These are phyloP conservation scores for Muscina levida DNA, from an alignment of 2,888 invertebrate species.

Conservation along the genomic window DNA sequence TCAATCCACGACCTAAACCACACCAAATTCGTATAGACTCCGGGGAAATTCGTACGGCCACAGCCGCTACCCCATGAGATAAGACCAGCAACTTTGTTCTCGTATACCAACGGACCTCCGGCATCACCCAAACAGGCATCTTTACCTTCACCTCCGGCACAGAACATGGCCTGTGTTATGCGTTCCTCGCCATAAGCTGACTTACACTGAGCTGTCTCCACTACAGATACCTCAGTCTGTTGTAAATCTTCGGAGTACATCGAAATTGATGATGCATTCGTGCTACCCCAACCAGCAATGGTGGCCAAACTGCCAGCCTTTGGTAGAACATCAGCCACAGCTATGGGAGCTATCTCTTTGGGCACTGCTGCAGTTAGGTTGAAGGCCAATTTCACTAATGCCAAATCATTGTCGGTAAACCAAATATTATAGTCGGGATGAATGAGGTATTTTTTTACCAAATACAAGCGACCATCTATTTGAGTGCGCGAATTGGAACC, in stretches of 20 bases:
- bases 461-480: slow-evolving; percentile 75
- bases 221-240: slow-evolving; percentile 70
- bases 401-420: slow-evolving; percentile 82
- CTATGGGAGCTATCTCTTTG: slow-evolving; percentile 82
- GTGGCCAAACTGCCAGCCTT: slow-evolving; percentile 64
- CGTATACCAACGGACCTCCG: slow-evolving; percentile 73
- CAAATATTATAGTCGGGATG: slow-evolving; percentile 82
- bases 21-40: slow-evolving; percentile 52
- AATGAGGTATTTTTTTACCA: slow-evolving; percentile 81
- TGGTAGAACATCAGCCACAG: slow-evolving; percentile 80
- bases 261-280: slow-evolving; percentile 64
- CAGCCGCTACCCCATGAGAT: slow-evolving; percentile 77
- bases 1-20: slow-evolving; percentile 43
- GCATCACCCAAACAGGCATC: slow-evolving; percentile 78
- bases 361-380: slow-evolving; percentile 67
- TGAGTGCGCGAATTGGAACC: slow-evolving; percentile 69
- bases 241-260: slow-evolving; percentile 70
- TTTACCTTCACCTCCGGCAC: slow-evolving; percentile 72
- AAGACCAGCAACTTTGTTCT: slow-evolving; percentile 72
- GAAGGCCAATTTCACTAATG: slow-evolving; percentile 80
- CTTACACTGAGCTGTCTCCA: slow-evolving; percentile 70
- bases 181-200: slow-evolving; percentile 66
- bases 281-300: slow-evolving; percentile 75
- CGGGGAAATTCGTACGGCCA: slow-evolving; percentile 58
- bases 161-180: slow-evolving; percentile 73